Base-by-base conservation (phyloP, 30 jellyfish, hydroid and myxozoan species). In the Turritopsis dohrnii region DNA sequence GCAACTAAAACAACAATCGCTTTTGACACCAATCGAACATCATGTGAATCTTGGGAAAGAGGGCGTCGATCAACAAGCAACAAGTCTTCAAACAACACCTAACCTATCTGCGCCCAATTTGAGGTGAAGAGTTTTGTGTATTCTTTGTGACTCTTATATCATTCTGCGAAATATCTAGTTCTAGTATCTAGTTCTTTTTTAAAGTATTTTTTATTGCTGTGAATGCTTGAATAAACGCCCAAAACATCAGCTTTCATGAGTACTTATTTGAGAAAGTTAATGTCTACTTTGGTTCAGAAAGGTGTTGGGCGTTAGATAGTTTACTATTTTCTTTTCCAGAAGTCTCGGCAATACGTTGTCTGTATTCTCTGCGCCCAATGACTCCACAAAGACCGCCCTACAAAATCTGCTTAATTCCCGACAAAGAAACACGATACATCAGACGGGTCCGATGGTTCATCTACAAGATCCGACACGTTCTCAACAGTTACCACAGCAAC, bases 341-440 rank as follows among this genome's bases (percentile, higher is more conserved):
- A 41, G 9, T 41, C 60, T 41, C 13, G 60, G 60, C 60, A 41
- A 13, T 13, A 13, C 60, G 13, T n/a, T n/a, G n/a, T 41, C 60
- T 41, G 60, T 41, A 41, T 41, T 41, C 13, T 41, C 60, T 75
- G 65, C 85, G 4, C 88, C 94, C 16, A 86, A 88, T 53, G 92
- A 85, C 30, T 75, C 89, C 1, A 71, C 95, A 30, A 85, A 86
- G 65, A 88, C 87, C 31, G 94, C 93, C 0, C 69, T 90, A 75
- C 97, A 90, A 72, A 88, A 88, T 54, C 76, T 85, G 95, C 86
- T 85, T 13, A 80, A 86, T 31, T 20, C 84, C 26, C 92, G 93
- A 20, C 79, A 80, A 74, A 66, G 83, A 24, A 52, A 85, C 21
- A 54, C 96, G 19, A 74, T 79, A 5, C 69, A 81, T 41, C 83